phyloP scores from a whole-genome alignment of 2,888 invertebrate genomes.

The Sphaerophoria taeniata region DNA sequence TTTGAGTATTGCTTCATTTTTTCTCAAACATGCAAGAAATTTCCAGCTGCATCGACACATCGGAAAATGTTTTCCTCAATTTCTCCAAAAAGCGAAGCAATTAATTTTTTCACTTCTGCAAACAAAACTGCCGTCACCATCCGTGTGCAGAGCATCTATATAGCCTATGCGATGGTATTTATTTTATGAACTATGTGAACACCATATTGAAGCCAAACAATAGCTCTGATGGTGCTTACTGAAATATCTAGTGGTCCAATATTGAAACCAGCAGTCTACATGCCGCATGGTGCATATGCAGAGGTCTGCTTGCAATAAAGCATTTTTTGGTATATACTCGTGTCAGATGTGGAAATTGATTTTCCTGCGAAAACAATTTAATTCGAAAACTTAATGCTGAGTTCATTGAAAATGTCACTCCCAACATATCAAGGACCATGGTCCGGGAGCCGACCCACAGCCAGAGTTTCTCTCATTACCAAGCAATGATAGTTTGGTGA shows the following conservation, averaged over 20 bases:
- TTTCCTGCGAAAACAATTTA: constrained; percentile 64
- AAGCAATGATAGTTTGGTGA: constrained; percentile 10
- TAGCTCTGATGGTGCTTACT: constrained; percentile 14
- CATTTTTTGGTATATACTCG: neutral
- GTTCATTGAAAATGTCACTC: constrained; percentile 57
- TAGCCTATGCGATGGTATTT: constrained; percentile 22
- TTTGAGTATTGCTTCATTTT: too few species aligned
- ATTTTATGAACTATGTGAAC: constrained; percentile 39
- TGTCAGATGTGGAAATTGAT: constrained; percentile 57
- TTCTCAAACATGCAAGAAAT: too few species aligned
- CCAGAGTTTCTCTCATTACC: constrained; percentile 2
- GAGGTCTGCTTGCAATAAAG: neutral
- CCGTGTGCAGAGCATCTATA: too few species aligned
- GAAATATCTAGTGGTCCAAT: constrained; percentile 1
- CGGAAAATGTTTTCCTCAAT: too few species aligned
- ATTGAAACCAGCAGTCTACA: neutral
- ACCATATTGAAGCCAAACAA: constrained; percentile 2
- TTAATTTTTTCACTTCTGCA: too few species aligned
- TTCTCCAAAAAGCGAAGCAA: too few species aligned
- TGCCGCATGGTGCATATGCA: neutral
- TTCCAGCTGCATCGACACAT: too few species aligned
- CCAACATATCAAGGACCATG: neutral
- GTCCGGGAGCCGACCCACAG: neutral
- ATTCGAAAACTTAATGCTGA: constrained; percentile 61
- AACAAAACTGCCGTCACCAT: too few species aligned